A percentile compares a stretch with the other conserved stretches of the same genome.
These are phyloP conservation scores for Enhydra lutris DNA, from an alignment of 2,113 vertebrate genomes.

Conservation along the genomic window DNA sequence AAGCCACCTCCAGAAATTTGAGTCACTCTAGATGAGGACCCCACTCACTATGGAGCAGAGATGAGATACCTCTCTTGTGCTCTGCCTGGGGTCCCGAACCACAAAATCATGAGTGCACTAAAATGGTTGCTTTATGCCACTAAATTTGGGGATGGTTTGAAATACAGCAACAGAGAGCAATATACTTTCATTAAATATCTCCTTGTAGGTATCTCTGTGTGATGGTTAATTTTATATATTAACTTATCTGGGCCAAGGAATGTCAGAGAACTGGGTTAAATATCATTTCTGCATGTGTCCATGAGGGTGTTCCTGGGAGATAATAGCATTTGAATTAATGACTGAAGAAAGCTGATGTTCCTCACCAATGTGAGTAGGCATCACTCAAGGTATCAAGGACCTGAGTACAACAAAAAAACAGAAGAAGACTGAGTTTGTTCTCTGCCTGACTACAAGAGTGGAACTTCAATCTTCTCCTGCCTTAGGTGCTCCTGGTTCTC, in stretches of 20 bases:
- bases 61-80: not conserved
- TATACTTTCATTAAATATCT: not conserved
- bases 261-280: not conserved
- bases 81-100: not conserved
- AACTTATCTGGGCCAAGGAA: not conserved
- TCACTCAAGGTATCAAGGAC: fast-evolving
- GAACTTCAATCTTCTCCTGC: not conserved
- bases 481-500: not conserved
- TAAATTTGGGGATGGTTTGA: not conserved
- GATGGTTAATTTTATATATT: not conserved
- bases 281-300: not conserved
- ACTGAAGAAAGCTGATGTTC: not conserved
- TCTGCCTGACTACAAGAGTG: not conserved
- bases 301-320: not conserved
- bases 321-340: not conserved
- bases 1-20: not conserved
- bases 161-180: not conserved
- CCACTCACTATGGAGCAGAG: not conserved
- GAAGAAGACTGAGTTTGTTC: not conserved
- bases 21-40: not conserved
- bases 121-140: not conserved
- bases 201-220: not conserved
- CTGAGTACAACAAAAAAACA: not conserved
- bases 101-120: not conserved
- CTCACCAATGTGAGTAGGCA: not conserved